phyloP scores from a whole-genome alignment of 2,797 vertebrate species.

The Dallia pectoralis region DNA sequence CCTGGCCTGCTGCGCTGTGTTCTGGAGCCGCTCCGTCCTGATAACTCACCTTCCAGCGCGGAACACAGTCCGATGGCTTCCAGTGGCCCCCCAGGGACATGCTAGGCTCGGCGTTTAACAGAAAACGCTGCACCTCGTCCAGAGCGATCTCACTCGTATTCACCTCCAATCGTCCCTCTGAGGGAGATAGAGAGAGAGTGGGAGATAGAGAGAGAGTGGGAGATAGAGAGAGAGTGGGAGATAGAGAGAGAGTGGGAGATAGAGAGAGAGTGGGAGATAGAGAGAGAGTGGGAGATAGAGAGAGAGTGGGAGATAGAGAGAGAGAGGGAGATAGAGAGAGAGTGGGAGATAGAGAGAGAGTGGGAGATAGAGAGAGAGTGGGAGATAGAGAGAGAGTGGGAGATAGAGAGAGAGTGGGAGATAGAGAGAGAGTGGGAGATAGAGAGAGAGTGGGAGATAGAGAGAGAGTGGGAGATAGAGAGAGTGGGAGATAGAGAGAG shows the following conservation, averaged over 20 bases:
- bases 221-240: not conserved
- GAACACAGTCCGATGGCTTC: conserved; percentile 89
- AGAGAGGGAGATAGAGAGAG: not conserved
- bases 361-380: too few relatives aligned
- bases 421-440: not conserved
- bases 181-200: not conserved
- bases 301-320: too few relatives aligned
- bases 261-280: too few relatives aligned
- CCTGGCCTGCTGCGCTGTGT: not conserved
- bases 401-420: too few relatives aligned
- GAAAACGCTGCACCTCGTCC: conserved; percentile 80
- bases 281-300: not conserved
- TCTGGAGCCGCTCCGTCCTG: not conserved
- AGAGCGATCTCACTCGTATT: conserved; percentile 92
- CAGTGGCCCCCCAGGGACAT: conserved; percentile 86
- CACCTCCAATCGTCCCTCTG: conserved; percentile 88
- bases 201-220: not conserved
- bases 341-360: not conserved
- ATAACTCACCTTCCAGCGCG: conserved; percentile 89
- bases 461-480: not conserved
- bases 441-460: too few relatives aligned
- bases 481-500: not conserved
- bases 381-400: not conserved
- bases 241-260: not conserved
- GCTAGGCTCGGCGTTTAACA: conserved; percentile 74